Evolutionary conservation across 1,140 invertebrate species (phyloP), one percentile per base, ranked within the genome.

Genomic region (Panagrolaimus sp.): DNA sequence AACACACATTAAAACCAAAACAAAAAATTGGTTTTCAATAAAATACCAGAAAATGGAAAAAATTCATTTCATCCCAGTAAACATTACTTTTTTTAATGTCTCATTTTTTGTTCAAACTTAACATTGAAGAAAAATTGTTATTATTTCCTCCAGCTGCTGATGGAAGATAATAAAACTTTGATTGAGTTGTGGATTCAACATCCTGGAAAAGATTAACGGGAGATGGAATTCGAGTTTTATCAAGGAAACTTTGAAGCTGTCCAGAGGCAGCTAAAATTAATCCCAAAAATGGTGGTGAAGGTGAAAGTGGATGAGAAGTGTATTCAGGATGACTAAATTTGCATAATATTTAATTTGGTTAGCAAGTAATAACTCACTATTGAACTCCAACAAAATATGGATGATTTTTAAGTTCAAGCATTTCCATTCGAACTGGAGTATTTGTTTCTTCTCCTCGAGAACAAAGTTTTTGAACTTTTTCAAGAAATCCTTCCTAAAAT

Each of bases 301-400:
- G 94, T 73, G 90, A 90, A 64, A 96, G 84, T 0, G 96, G 95
- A 1, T 94, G 87, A 0, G 92, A 95, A 17, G 96, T 86, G 84
- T 98, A 99, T 84, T 98, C 96, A 0, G 96, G 96, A 85, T 98
- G 96, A 84, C 32, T 38, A 38, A 38, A 38, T 38, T 38, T 38
- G 32, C 32, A 4, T 38, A 38, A 4, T 38, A 4, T 38, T 38
- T 38, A 38, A 38, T 4, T 4, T 38, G 2, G 7, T 38, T 7
- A 38, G 32, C 32, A 38, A 38, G 7, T n/a, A 38, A 2, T 4
- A 38, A 38, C 32, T 4, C 7, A 38, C 32, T 91, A 99, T 84
- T 98, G 96, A 0, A 94, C 93, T 0, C 90, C 92, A 14, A 96
- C 91, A 85, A 91, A 99, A 83, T 91, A 99, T 0, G 90, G 90